Percentiles rank a stretch among this genome's conserved stretches.
phyloP scores from a whole-genome alignment of 1,140 invertebrate genomes.

The Phenacoccus solenopsis region DNA sequence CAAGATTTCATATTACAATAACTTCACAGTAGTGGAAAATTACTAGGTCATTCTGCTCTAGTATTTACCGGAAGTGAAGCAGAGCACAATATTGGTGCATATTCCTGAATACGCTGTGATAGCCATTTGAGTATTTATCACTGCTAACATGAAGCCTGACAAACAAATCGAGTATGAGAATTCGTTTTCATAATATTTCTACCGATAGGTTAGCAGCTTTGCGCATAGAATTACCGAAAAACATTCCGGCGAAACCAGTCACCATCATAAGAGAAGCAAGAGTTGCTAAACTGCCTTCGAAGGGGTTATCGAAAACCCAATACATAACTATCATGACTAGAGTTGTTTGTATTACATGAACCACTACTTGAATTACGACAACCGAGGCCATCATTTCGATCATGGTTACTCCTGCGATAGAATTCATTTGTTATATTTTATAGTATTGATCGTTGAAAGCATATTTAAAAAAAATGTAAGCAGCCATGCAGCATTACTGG shows the following conservation, averaged over 20 bases:
- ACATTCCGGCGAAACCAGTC: conserved; percentile 43
- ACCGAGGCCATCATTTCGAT: conserved; percentile 70
- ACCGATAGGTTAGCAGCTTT: background rate
- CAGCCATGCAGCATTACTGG: too few relatives aligned
- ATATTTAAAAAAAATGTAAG: too few relatives aligned
- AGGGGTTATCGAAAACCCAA: conserved; percentile 38
- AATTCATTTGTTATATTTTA: too few relatives aligned
- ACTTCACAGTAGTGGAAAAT: too few relatives aligned
- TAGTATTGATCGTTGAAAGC: too few relatives aligned
- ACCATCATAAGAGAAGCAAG: conserved; percentile 39
- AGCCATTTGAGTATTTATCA: conserved; percentile 20
- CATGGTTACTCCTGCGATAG: conserved; percentile 56
- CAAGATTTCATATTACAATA: too few relatives aligned
- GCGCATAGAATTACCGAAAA: conserved; percentile 34
- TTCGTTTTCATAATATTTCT: background rate
- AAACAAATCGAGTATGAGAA: conserved; percentile 8
- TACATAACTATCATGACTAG: conserved; percentile 60
- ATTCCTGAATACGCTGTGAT: conserved; percentile 22
- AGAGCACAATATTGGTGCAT: conserved; percentile 22
- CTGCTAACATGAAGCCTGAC: conserved; percentile 23
- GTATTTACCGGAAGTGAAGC: conserved; percentile 22
- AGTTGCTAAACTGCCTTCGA: conserved; percentile 36
- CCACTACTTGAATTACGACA: conserved; percentile 70
- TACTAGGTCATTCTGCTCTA: background rate
- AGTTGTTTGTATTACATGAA: conserved; percentile 68